A percentile compares a stretch with the other conserved stretches of the same genome.
These are phyloP conservation scores for Leptinotarsa peninsularis DNA, from an alignment of 2,888 invertebrate species.

Conservation along the genomic window DNA sequence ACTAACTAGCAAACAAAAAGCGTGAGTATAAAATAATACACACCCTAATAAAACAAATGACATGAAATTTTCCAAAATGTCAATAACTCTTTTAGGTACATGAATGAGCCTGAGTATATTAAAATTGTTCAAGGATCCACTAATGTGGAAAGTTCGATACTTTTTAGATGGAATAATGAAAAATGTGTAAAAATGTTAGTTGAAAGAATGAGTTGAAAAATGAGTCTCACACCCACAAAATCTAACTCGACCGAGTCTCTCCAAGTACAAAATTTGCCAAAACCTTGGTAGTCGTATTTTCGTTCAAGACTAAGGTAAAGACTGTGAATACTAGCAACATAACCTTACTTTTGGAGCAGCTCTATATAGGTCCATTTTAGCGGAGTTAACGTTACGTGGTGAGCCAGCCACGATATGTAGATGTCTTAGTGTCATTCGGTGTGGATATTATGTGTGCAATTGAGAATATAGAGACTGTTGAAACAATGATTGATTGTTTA, in stretches of 20 bases:
- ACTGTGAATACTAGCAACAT: slow-evolving; percentile 56
- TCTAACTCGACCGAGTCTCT: slow-evolving; percentile 14
- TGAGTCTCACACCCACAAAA: neutral
- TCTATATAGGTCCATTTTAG: slow-evolving; percentile 46
- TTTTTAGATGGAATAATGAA: neutral
- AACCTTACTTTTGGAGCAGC: slow-evolving; percentile 49
- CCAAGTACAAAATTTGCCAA: slow-evolving; percentile 30
- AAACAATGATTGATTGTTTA: slow-evolving; percentile 41
- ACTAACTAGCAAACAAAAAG: too few relatives aligned
- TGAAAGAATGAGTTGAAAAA: neutral
- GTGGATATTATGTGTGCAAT: slow-evolving; percentile 61
- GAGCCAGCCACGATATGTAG: slow-evolving; percentile 54
- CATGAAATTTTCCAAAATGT: too few relatives aligned
- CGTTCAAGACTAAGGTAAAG: slow-evolving; percentile 55
- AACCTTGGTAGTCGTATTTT: slow-evolving; percentile 41
- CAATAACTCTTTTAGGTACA: too few relatives aligned
- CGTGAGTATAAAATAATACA: too few relatives aligned
- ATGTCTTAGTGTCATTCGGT: slow-evolving; percentile 55
- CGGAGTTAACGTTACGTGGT: slow-evolving; percentile 44
- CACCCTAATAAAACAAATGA: too few relatives aligned
- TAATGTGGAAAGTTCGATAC: too few relatives aligned
- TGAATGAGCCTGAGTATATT: too few relatives aligned
- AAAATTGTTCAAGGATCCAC: too few relatives aligned
- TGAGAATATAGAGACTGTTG: slow-evolving; percentile 60
- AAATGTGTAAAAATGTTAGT: neutral